phyloP scores from a whole-genome alignment of 2,888 invertebrate species.

The Muscina levida region DNA sequence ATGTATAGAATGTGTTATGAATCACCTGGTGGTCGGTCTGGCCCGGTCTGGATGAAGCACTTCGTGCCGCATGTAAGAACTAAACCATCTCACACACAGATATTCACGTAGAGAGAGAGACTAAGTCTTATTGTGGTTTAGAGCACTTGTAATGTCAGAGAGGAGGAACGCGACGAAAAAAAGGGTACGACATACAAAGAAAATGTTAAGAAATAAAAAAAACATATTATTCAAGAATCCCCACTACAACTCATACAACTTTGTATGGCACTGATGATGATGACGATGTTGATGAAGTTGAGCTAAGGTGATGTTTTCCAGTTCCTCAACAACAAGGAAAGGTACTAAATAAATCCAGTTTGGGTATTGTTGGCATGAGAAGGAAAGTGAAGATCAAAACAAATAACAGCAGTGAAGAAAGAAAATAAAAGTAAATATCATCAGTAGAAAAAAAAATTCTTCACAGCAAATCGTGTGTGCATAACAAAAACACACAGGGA shows the following conservation, averaged over 20 bases:
- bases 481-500: too few relatives aligned
- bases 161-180: neutral
- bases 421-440: neutral
- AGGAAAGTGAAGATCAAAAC: conserved; percentile 33
- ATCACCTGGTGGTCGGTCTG: conserved; percentile 52
- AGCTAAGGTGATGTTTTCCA: conserved; percentile 17
- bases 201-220: neutral
- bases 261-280: too few relatives aligned
- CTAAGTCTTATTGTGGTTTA: too few relatives aligned
- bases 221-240: conserved; percentile 10
- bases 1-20: conserved; percentile 37
- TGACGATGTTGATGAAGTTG: neutral
- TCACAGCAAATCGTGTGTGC: too few relatives aligned
- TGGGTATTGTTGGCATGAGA: neutral
- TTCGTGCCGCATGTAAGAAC: conserved; percentile 15
- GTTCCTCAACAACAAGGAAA: neutral
- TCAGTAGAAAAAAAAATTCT: too few relatives aligned
- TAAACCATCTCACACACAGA: neutral
- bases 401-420: conserved; percentile 7
- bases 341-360: conserved; percentile 16
- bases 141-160: too few relatives aligned
- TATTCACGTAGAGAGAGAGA: neutral
- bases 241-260: conserved; percentile 6
- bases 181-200: neutral
- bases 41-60: neutral